phyloP scores from a whole-genome alignment of 2,888 invertebrate species.

The Eupithecia tripunctaria region DNA sequence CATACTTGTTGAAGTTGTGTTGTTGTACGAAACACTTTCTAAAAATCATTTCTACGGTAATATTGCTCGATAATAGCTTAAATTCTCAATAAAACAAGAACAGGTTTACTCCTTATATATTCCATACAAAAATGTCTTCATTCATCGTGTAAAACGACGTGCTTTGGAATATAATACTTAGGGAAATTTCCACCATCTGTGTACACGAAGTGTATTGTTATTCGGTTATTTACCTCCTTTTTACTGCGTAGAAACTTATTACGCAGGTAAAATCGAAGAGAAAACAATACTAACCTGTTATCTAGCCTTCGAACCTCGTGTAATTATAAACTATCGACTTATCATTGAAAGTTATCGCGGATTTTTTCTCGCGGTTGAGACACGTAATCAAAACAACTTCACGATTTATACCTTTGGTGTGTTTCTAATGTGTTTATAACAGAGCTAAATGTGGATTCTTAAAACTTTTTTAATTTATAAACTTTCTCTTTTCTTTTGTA shows the following conservation, averaged over 20 bases:
- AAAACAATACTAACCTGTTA: slow-evolving; percentile 20
- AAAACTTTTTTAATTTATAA: background rate
- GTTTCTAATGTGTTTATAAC: background rate
- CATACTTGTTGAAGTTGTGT: slow-evolving; percentile 44
- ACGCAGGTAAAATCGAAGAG: slow-evolving; percentile 23
- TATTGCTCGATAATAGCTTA: slow-evolving; percentile 55
- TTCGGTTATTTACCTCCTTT: slow-evolving; percentile 35
- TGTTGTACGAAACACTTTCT: slow-evolving; percentile 41
- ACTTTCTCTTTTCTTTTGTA: background rate
- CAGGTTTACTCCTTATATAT: slow-evolving; percentile 13
- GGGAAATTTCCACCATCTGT: slow-evolving; percentile 45
- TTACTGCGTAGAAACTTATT: slow-evolving; percentile 20
- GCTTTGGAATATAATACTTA: background rate
- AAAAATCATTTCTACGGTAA: slow-evolving; percentile 38
- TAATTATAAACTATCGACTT: slow-evolving; percentile 8
- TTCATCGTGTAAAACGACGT: background rate
- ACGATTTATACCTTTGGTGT: background rate
- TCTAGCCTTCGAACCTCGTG: slow-evolving; percentile 23
- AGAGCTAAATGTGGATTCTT: background rate
- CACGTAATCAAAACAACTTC: slow-evolving; percentile 27
- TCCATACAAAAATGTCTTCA: background rate
- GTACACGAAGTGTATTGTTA: slow-evolving; percentile 43
- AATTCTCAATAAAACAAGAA: slow-evolving; percentile 43
- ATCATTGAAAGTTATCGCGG: slow-evolving; percentile 22
- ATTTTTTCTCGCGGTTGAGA: slow-evolving; percentile 13